Percentiles rank a stretch among this genome's conserved stretches.
phyloP scores from a whole-genome alignment of 2,888 invertebrate genomes.

The Thera britannica region DNA sequence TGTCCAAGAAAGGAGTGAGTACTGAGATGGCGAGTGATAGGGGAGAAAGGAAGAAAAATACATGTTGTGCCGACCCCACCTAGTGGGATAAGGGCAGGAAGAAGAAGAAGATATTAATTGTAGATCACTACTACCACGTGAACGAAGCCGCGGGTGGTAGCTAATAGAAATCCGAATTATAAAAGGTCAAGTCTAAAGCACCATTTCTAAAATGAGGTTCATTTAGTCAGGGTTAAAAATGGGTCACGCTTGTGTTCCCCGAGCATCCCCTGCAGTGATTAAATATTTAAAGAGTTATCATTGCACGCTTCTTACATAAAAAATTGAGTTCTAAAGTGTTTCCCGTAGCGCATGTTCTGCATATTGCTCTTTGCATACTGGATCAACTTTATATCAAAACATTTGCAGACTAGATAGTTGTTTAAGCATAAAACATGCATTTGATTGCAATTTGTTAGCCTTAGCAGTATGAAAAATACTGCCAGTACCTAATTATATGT shows the following conservation, averaged over 20 bases:
- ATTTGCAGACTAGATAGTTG: slow-evolving; percentile 1
- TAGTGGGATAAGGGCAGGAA: no score
- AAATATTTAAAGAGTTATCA: slow-evolving; percentile 27
- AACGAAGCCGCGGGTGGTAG: no score
- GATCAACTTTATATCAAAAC: not conserved
- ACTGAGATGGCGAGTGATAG: no score
- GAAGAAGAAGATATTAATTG: no score
- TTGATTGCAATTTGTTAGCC: no score
- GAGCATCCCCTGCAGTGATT: not conserved
- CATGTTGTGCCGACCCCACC: no score
- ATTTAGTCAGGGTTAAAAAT: slow-evolving; percentile 1
- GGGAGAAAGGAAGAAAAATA: no score
- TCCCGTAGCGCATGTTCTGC: not conserved
- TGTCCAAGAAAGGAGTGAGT: no score
- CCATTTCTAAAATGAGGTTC: no score
- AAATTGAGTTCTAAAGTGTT: slow-evolving; percentile 18
- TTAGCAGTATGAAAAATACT: no score
- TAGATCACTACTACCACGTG: no score
- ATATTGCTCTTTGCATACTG: not conserved
- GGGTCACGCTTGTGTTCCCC: slow-evolving; percentile 6
- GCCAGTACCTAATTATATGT: no score
- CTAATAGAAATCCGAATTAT: not conserved
- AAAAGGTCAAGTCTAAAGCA: not conserved
- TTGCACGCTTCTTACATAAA: slow-evolving; percentile 17
- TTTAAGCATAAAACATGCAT: not conserved